Evolutionary conservation across 2,113 vertebrate genomes (phyloP).

Genomic region (Atractosteus spatula): DNA sequence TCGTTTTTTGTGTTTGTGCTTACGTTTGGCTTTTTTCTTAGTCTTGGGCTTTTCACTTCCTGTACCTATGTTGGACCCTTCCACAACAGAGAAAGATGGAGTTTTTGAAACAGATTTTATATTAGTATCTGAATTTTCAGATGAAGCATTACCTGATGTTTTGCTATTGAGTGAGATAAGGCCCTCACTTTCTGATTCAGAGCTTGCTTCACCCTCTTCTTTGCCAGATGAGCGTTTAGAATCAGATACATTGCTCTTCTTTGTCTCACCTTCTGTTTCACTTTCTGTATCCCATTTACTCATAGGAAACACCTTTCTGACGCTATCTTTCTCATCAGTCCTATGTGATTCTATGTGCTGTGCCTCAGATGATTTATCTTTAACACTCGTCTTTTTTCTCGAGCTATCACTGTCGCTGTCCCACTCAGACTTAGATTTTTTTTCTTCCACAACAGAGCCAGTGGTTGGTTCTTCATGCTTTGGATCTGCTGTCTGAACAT

Average conservation of each 20-base stretch:
- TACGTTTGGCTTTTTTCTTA: conserved; percentile 74
- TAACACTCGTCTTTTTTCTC: conserved; percentile 45
- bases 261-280: conserved; percentile 65
- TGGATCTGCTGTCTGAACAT: conserved; percentile 19
- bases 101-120: background rate
- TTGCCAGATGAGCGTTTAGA: conserved; percentile 72
- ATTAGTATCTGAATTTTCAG: conserved; percentile 17
- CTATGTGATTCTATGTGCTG: conserved; percentile 44
- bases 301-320: conserved; percentile 59
- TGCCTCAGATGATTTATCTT: conserved; percentile 17
- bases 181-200: conserved; percentile 75
- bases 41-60: conserved; percentile 59
- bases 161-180: conserved; percentile 33
- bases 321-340: conserved; percentile 33
- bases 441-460: conserved; percentile 37
- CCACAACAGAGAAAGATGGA: conserved; percentile 39
- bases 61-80: conserved; percentile 44
- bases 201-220: conserved; percentile 91
- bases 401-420: conserved; percentile 61
- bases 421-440: conserved; percentile 54
- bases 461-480: conserved; percentile 50
- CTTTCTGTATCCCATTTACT: conserved; percentile 85
- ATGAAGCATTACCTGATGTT: conserved; percentile 24
- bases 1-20: conserved; percentile 67
- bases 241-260: conserved; percentile 37